Conservation (phyloP, 2,797 vertebrate species). For the Antrozous pallidus region DNA sequence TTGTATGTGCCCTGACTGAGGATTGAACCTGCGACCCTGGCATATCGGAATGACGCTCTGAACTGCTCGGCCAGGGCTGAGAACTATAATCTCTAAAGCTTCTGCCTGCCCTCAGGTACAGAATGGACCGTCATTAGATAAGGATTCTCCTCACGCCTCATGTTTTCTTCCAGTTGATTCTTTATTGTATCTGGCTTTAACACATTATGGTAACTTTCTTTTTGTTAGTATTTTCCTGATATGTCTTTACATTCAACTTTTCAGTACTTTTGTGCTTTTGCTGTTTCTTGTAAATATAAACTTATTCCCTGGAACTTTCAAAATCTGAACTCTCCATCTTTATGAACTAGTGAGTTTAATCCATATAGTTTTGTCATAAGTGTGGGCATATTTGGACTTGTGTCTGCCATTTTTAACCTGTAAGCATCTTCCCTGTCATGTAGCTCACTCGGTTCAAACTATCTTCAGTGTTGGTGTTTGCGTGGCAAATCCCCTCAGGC, state of each 20-base stretch:
- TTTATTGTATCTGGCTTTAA: not conserved
- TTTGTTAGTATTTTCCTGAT: not conserved
- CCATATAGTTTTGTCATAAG: not conserved
- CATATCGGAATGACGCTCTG: too few relatives aligned
- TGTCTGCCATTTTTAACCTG: not conserved
- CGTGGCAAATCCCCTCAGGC: not conserved
- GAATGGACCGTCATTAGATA: not conserved
- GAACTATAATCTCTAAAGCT: not conserved
- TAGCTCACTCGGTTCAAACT: not conserved
- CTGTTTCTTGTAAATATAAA: not conserved
- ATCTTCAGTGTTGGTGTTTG: not conserved
- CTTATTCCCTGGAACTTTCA: not conserved
- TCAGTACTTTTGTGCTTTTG: not conserved
- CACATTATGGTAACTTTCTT: not conserved
- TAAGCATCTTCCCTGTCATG: not conserved
- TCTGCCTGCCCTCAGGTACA: not conserved
- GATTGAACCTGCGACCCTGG: too few relatives aligned
- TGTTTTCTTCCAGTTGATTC: not conserved
- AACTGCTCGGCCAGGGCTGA: too few relatives aligned
- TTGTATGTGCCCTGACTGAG: too few relatives aligned
- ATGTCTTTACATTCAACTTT: not conserved
- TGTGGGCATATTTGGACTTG: not conserved
- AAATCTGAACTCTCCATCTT: not conserved
- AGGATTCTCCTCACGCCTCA: not conserved
- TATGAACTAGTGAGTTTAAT: not conserved